A percentile compares a stretch with the other conserved stretches of the same genome.
These are phyloP conservation scores for Melinaea marsaeus DNA, from an alignment of 2,888 invertebrate species.

Conservation along the genomic window DNA sequence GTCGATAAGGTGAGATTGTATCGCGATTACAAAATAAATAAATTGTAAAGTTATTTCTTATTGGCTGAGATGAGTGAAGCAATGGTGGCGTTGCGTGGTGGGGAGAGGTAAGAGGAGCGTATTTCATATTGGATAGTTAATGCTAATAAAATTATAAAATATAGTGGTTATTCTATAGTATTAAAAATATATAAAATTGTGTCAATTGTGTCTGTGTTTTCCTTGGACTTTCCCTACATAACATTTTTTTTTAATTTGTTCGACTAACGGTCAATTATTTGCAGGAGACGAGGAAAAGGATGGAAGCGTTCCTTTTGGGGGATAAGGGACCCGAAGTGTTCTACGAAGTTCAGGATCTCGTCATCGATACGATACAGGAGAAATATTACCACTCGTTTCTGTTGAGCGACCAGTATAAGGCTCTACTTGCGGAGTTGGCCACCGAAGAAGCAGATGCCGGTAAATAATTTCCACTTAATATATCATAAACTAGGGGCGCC, in stretches of 20 bases:
- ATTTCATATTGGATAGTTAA: not conserved
- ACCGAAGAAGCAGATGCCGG: conserved; percentile 78
- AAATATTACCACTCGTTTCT: conserved; percentile 94
- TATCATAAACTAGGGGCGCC: not conserved
- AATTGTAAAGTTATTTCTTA: too few species aligned
- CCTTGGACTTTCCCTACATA: too few species aligned
- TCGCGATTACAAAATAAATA: too few species aligned
- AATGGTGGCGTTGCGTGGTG: too few species aligned
- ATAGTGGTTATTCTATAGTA: not conserved
- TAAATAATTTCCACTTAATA: conserved; percentile 31
- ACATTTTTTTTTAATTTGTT: too few species aligned
- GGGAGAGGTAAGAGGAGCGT: not conserved
- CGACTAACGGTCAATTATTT: conserved; percentile 7
- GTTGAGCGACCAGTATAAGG: conserved; percentile 89
- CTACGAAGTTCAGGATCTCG: conserved; percentile 89
- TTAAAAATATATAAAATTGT: too few species aligned
- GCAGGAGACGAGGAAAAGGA: conserved; percentile 84
- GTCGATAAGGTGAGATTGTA: conserved; percentile 81
- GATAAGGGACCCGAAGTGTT: conserved; percentile 93
- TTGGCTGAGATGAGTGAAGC: too few species aligned
- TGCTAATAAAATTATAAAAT: not conserved
- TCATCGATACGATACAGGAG: conserved; percentile 88
- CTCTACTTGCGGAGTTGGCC: conserved; percentile 82
- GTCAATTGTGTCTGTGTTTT: too few species aligned
- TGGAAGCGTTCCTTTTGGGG: conserved; percentile 92